Evolutionary conservation across 2,113 vertebrate genomes (phyloP).

Genomic region (Gavia stellata): DNA sequence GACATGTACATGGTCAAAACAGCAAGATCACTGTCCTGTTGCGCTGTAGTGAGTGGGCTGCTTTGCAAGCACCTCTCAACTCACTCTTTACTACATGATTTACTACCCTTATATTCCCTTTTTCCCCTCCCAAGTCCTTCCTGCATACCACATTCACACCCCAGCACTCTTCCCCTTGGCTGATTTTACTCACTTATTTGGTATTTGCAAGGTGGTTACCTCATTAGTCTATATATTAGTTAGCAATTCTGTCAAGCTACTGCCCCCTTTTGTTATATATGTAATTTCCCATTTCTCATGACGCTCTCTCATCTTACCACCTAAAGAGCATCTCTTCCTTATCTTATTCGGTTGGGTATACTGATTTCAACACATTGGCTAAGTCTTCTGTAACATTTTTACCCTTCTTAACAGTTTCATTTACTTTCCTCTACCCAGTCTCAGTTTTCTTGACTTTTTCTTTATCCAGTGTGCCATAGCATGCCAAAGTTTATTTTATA

Average conservation of each 20-base stretch:
- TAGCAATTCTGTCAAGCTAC: background rate
- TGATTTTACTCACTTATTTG: background rate
- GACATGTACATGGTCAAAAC: background rate
- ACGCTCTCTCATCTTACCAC: background rate
- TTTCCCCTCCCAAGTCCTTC: background rate
- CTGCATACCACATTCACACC: too few species aligned
- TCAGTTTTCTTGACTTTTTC: background rate
- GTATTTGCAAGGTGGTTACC: background rate
- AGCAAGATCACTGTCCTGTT: background rate
- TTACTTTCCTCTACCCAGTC: background rate
- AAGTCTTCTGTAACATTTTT: background rate
- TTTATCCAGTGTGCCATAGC: background rate
- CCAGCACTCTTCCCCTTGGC: background rate
- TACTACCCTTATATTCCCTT: background rate
- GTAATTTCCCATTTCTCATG: background rate
- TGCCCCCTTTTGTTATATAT: background rate
- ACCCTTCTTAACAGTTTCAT: background rate
- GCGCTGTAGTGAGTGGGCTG: background rate
- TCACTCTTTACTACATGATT: background rate
- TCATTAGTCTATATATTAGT: background rate
- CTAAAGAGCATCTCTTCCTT: background rate
- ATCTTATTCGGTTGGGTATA: background rate
- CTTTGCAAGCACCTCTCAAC: background rate
- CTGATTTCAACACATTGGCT: background rate
- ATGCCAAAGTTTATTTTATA: background rate